phyloP scores from a whole-genome alignment of 2,888 invertebrate species.

The Gonocerus acuteangulatus region DNA sequence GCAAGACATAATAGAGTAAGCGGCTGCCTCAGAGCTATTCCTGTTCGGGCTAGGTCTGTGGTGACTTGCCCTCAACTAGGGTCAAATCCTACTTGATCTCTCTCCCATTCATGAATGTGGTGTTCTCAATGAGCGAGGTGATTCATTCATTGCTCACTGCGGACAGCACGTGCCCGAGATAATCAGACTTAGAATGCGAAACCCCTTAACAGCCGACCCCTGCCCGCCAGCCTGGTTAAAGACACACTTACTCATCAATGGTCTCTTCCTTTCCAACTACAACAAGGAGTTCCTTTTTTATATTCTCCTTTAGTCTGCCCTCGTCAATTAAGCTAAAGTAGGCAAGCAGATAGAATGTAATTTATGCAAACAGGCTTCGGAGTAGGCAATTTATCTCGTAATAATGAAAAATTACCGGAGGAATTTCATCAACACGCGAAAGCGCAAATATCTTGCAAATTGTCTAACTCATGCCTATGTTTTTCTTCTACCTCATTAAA shows the following conservation, averaged over 20 bases:
- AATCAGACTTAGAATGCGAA: conserved; percentile 11
- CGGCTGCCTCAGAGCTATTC: conserved; percentile 11
- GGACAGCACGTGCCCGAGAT: conserved; percentile 12
- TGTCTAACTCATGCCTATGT: too few species aligned
- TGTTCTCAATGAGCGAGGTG: conserved; percentile 9
- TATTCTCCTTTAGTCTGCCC: too few species aligned
- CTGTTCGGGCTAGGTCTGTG: background rate
- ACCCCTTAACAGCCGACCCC: background rate
- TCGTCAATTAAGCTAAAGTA: background rate
- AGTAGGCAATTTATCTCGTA: too few species aligned
- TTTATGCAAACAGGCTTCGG: too few species aligned
- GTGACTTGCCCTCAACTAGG: conserved; percentile 11
- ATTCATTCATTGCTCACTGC: conserved; percentile 11
- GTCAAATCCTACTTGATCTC: conserved; percentile 20
- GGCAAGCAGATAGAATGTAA: background rate
- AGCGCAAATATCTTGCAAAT: too few species aligned
- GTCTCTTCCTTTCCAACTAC: background rate
- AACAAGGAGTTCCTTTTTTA: background rate
- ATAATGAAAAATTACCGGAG: too few species aligned
- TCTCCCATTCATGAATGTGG: conserved; percentile 11
- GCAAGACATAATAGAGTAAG: too few species aligned
- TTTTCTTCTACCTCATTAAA: too few species aligned
- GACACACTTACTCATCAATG: background rate
- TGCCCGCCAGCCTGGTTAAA: background rate
- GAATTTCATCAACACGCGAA: too few species aligned